Percentiles rank a stretch among this genome's conserved stretches.
These are phyloP conservation scores for Synanthedon tipuliformis DNA, from an alignment of 2,888 invertebrate genomes.

Conservation along the genomic window DNA sequence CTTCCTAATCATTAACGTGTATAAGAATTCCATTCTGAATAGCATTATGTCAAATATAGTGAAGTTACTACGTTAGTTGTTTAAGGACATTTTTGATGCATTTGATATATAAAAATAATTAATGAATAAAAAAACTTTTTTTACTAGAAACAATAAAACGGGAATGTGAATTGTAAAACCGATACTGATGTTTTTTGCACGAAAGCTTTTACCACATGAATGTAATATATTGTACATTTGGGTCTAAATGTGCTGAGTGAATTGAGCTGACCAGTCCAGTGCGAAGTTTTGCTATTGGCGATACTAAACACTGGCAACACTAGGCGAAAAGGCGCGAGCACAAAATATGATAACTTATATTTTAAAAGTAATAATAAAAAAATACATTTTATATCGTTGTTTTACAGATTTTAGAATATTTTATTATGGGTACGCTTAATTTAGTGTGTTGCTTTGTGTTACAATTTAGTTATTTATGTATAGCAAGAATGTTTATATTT, in stretches of 20 bases:
- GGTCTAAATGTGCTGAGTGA: conserved; percentile 68
- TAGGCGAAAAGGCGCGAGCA: conserved; percentile 27
- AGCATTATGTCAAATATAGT: conserved; percentile 52
- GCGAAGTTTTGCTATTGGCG: conserved; percentile 70
- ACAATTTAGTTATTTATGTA: conserved; percentile 59
- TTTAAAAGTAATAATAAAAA: conserved; percentile 1
- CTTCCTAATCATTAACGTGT: conserved; percentile 55
- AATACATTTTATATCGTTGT: conserved; percentile 41
- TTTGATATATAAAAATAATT: conserved; percentile 41
- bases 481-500: conserved; percentile 65
- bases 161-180: conserved; percentile 58
- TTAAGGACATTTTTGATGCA: conserved; percentile 71
- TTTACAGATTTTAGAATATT: conserved; percentile 61
- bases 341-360: conserved; percentile 16
- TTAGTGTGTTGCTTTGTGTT: conserved; percentile 69
- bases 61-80: conserved; percentile 65
- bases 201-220: conserved; percentile 60
- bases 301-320: conserved; percentile 13
- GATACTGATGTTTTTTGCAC: conserved; percentile 62
- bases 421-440: conserved; percentile 58
- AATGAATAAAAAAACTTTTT: conserved; percentile 44
- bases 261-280: conserved; percentile 60
- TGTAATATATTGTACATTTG: conserved; percentile 71
- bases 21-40: conserved; percentile 53
- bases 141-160: conserved; percentile 64